Evolutionary conservation across 2,888 invertebrate species (phyloP).

Genomic region (Notodonta ziczac): DNA sequence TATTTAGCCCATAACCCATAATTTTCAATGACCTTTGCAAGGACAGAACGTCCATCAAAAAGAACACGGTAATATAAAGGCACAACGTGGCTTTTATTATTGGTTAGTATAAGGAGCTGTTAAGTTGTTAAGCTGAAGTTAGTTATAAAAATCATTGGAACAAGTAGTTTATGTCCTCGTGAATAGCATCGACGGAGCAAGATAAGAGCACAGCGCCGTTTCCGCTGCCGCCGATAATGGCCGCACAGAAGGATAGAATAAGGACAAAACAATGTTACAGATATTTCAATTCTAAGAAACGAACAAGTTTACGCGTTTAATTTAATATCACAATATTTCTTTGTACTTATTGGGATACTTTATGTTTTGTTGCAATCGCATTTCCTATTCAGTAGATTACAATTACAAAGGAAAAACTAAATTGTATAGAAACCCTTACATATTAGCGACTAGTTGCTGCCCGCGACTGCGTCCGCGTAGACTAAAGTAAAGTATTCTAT

Average conservation of each 20-base stretch:
- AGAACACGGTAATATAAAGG: too few relatives aligned
- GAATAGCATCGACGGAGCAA: constrained; percentile 23
- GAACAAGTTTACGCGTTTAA: constrained; percentile 11
- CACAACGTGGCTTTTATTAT: too few relatives aligned
- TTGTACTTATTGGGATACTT: not conserved
- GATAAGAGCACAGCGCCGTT: constrained; percentile 67
- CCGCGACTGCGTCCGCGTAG: too few relatives aligned
- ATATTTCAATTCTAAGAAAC: constrained; percentile 46
- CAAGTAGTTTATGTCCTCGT: not conserved
- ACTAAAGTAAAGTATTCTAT: too few relatives aligned
- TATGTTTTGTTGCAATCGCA: not conserved
- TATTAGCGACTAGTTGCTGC: too few relatives aligned
- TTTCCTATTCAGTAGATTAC: not conserved
- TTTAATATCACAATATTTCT: constrained; percentile 2
- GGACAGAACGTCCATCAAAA: too few relatives aligned
- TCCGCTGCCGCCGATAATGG: constrained; percentile 60
- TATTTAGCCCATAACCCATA: too few relatives aligned
- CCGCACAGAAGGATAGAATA: constrained; percentile 47
- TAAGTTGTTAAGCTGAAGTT: too few relatives aligned
- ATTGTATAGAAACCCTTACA: too few relatives aligned
- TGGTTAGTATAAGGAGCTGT: too few relatives aligned
- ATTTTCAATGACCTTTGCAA: too few relatives aligned
- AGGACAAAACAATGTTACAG: constrained; percentile 49
- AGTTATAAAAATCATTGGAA: not conserved
- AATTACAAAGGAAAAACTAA: too few relatives aligned